Percentiles rank a stretch among this genome's conserved stretches.
Conservation (phyloP, 1,140 invertebrate genomes). For the Lepidotrigona ventralis region DNA sequence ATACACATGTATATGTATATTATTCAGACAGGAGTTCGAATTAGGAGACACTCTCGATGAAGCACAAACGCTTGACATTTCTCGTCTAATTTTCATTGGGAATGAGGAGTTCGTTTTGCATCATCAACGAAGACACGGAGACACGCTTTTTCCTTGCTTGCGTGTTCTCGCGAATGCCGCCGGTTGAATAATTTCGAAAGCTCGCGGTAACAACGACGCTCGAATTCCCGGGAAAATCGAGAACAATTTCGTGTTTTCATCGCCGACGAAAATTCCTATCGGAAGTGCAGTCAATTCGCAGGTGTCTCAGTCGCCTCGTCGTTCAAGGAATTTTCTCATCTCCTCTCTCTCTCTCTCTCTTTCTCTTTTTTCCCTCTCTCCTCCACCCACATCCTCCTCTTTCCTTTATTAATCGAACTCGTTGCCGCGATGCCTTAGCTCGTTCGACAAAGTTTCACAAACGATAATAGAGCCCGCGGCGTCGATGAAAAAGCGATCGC, state of each 20-base stretch:
- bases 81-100: constrained; percentile 44
- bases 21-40: background rate
- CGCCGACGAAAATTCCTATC: constrained; percentile 3
- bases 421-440: background rate
- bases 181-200: constrained; percentile 42
- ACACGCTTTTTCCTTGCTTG: background rate
- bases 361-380: too few relatives aligned
- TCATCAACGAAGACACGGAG: background rate
- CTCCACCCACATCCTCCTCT: background rate
- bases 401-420: background rate
- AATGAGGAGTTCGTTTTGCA: constrained; percentile 7
- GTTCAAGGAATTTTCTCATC: background rate
- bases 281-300: constrained; percentile 19
- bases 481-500: constrained; percentile 1
- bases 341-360: too few relatives aligned
- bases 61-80: background rate
- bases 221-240: constrained; percentile 19
- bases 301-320: background rate
- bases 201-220: constrained; percentile 2
- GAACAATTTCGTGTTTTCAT: constrained; percentile 12
- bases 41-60: too few relatives aligned
- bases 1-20: too few relatives aligned
- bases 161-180: background rate
- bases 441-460: background rate
- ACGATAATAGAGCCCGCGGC: background rate